A percentile compares a stretch with the other conserved stretches of the same genome.
Conservation (phyloP, 2,888 invertebrate species). For the Rhodophaea formosa region DNA sequence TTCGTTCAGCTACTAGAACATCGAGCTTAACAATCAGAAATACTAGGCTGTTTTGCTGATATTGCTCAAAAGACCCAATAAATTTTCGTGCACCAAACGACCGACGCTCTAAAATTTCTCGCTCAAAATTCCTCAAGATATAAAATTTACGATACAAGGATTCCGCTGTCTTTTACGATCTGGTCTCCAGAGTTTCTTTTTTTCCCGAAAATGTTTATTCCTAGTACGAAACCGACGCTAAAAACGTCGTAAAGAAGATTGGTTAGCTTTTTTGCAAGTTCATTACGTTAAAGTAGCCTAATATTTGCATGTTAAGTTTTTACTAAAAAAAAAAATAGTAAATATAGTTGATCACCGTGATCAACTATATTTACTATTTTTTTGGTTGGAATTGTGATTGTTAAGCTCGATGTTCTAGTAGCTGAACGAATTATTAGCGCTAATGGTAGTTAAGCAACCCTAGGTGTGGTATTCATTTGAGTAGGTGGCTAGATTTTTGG, state of each 20-base stretch:
- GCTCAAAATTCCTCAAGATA: neutral
- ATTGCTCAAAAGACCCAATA: neutral
- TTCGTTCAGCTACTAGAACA: no score
- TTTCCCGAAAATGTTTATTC: neutral
- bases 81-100: neutral
- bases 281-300: neutral
- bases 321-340: no score
- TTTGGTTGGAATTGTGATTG: no score
- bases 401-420: no score
- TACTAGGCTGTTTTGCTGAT: neutral
- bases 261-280: neutral
- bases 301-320: neutral
- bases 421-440: no score
- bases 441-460: no score
- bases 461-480: no score
- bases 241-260: neutral
- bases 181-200: neutral
- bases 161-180: neutral
- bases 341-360: no score
- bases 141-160: neutral
- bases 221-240: neutral
- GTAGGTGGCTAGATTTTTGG: no score
- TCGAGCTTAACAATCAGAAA: no score
- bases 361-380: no score
- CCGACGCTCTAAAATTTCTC: neutral